A percentile compares a stretch with the other conserved stretches of the same genome.
Evolutionary conservation across 2,113 vertebrate species (phyloP).

Genomic region (Aix galericulata): DNA sequence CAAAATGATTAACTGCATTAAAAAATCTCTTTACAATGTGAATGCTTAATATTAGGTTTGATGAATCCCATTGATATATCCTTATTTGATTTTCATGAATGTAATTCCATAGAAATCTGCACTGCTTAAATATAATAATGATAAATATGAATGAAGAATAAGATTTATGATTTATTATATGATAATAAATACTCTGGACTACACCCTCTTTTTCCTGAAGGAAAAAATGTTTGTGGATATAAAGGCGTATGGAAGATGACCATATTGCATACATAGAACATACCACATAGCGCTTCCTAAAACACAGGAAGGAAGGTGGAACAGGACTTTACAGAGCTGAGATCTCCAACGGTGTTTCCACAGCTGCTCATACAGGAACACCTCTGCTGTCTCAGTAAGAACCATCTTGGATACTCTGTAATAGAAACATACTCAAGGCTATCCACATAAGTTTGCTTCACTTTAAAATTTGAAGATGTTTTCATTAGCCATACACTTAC

Average conservation of each 20-base stretch:
- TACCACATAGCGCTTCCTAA: not conserved
- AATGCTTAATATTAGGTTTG: not conserved
- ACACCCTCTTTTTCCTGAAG: not conserved
- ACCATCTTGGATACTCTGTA: not conserved
- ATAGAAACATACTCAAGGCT: not conserved
- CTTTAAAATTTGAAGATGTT: not conserved
- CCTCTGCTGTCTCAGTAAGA: not conserved
- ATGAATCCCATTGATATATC: not conserved
- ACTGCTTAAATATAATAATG: not conserved
- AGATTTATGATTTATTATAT: not conserved
- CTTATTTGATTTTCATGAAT: not conserved
- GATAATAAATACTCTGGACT: not conserved
- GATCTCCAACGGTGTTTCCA: not conserved
- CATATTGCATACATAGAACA: not conserved
- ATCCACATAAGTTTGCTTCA: not conserved
- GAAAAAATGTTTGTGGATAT: not conserved
- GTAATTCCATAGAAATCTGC: not conserved
- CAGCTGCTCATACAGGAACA: not conserved
- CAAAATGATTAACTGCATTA: not conserved
- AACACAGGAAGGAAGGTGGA: not conserved
- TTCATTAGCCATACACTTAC: not conserved
- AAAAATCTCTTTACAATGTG: not conserved
- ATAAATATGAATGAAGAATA: not conserved
- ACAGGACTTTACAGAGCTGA: not conserved
- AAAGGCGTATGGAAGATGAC: not conserved